Base-by-base conservation (phyloP, 2,888 invertebrate species). In the Conistra vaccinii region DNA sequence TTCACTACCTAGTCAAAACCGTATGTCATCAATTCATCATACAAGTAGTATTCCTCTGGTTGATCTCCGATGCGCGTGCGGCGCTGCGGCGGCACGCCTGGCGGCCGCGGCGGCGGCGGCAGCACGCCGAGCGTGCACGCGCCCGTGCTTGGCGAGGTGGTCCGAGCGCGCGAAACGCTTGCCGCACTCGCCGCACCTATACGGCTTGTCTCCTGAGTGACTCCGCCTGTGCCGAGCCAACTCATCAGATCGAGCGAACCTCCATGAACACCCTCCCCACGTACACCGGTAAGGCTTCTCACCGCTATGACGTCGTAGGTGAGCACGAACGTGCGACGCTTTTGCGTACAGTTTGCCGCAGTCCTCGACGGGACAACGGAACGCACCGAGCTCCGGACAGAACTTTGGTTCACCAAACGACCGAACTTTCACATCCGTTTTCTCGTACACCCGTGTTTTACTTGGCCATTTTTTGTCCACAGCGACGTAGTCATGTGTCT, bases 131-230 rank as follows among this genome's bases (percentile, higher is more conserved):
- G 98, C 97, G 92, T 98, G 98, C 12, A 98, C 98, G 87, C 98
- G 98, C 26, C 98, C 97, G 93, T 99, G 99, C 93, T 99, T 99
- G 42, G 99, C 97, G 75, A 99, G 97, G 93, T 99, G 99, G 93
- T 99, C 99, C 45, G 99, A 99, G 42, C 99, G 97, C 1, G 99
- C 98, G 94, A 99, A 99, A 81, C 98, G 97, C 94, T 99, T 99
- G 67, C 98, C 97, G 93, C 99, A 99, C 88, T 98, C 97, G 76
- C 97, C 97, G 93, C 99, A 99, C 76, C 98, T 97, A 94, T 99
- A 99, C 0, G 99, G 99, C 93, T 99, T 99, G 81, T 99, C 97
- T 0, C 99, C 99, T 0, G 99, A 99, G 94, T 99, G 99, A n/a
- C 99, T 99, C 83, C 99, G 97, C 71, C 98, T 97, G 93, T 99